Conservation (phyloP, 2,888 invertebrate species). For the Marronus borbonicus region DNA sequence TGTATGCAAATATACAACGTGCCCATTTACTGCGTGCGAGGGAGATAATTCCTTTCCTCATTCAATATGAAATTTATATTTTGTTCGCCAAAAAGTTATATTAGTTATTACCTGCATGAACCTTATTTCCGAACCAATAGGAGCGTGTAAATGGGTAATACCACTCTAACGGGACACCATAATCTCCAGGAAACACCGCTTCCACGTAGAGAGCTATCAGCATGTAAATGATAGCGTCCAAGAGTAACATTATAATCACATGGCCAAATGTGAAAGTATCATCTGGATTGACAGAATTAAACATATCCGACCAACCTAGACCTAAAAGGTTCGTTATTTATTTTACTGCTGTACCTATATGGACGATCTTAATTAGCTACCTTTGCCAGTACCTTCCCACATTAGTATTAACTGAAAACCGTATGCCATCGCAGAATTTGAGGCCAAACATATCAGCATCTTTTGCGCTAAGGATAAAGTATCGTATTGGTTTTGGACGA, state of each 20-base stretch:
- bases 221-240: conserved; percentile 81
- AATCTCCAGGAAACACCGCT: conserved; percentile 84
- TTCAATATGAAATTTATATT: too few relatives aligned
- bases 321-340: conserved; percentile 65
- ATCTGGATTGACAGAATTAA: conserved; percentile 77
- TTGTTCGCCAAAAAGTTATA: too few relatives aligned
- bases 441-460: conserved; percentile 77
- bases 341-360: conserved; percentile 73
- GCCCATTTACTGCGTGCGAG: too few relatives aligned
- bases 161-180: conserved; percentile 71
- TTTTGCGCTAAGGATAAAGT: conserved; percentile 76
- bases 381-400: conserved; percentile 81
- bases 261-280: conserved; percentile 80
- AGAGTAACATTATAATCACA: conserved; percentile 80
- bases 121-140: conserved; percentile 57
- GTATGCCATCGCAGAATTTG: conserved; percentile 87
- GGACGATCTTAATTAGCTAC: conserved; percentile 75
- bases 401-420: conserved; percentile 83
- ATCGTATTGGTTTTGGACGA: conserved; percentile 78
- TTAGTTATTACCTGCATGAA: conserved; percentile 65
- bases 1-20: too few relatives aligned
- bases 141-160: conserved; percentile 80
- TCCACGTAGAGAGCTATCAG: conserved; percentile 88
- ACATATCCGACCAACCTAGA: conserved; percentile 78
- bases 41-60: too few relatives aligned